These are phyloP conservation scores for Lynx canadensis DNA, from an alignment of 2,113 vertebrate species.

Conservation along the genomic window DNA sequence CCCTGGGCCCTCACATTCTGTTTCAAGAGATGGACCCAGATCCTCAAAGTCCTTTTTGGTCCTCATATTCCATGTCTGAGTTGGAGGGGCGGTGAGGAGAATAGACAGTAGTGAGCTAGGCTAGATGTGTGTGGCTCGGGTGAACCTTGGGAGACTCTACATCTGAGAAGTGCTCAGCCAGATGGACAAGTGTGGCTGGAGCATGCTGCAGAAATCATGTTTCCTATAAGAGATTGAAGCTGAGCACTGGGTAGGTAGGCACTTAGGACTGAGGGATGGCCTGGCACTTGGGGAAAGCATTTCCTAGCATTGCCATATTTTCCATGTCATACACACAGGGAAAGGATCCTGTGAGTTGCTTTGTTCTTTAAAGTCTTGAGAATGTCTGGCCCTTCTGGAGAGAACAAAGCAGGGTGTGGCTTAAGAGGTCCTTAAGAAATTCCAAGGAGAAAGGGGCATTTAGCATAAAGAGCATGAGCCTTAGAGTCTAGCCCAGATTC, in stretches of 20 bases:
- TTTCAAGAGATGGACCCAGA: neutral
- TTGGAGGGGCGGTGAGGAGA: neutral
- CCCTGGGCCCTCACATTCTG: neutral
- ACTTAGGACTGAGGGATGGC: neutral
- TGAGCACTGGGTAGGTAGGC: neutral
- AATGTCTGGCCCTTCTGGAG: neutral
- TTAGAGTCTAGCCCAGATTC: neutral
- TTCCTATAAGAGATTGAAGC: neutral
- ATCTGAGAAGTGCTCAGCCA: neutral
- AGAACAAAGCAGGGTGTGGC: neutral
- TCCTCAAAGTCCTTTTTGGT: neutral
- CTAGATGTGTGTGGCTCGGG: neutral
- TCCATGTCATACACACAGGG: neutral
- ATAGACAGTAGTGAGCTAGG: neutral
- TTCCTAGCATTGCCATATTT: neutral
- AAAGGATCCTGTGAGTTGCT: neutral
- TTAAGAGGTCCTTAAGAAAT: neutral
- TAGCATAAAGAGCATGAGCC: neutral
- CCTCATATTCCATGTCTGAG: neutral
- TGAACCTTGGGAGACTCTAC: neutral
- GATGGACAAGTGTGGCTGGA: neutral
- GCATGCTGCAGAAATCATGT: neutral
- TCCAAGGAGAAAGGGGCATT: neutral
- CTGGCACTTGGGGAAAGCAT: neutral
- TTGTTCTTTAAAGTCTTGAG: slow-evolving; percentile 4